phyloP scores from a whole-genome alignment of 2,113 vertebrate genomes.

The Neopipo cinnamomea region DNA sequence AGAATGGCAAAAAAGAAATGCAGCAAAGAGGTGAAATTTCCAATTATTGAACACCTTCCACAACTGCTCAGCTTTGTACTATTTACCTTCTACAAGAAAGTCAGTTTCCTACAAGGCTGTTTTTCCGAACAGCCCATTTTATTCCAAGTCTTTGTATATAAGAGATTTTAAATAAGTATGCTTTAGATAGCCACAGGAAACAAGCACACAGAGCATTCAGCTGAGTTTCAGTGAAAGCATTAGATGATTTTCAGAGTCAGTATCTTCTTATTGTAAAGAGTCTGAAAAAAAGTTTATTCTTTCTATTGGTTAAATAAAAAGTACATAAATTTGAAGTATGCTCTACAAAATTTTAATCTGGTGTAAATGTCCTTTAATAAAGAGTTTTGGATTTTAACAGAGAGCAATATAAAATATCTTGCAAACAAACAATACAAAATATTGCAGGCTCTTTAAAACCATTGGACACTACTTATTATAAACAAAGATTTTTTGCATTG shows the following conservation, averaged over 20 bases:
- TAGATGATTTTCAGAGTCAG: background rate
- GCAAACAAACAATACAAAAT: background rate
- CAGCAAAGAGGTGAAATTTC: background rate
- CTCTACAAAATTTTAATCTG: background rate
- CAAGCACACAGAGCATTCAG: background rate
- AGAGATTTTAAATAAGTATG: background rate
- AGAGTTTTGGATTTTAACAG: background rate
- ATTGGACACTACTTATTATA: background rate
- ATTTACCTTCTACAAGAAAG: background rate
- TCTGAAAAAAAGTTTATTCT: background rate
- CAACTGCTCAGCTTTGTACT: background rate
- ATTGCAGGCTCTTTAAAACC: background rate
- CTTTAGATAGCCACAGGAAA: background rate
- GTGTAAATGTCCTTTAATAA: background rate
- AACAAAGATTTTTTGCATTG: background rate
- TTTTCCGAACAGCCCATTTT: background rate
- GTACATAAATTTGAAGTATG: background rate
- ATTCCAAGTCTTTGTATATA: background rate
- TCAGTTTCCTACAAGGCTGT: background rate
- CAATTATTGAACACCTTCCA: background rate
- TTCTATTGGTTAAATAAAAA: background rate
- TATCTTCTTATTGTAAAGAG: background rate
- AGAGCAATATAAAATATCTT: background rate
- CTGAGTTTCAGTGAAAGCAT: background rate
- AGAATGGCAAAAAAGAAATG: background rate